Evolutionary conservation across 2,888 invertebrate species (phyloP), one percentile per base, ranked within the genome.

Genomic region (Parapristionchus giblindavisi): DNA sequence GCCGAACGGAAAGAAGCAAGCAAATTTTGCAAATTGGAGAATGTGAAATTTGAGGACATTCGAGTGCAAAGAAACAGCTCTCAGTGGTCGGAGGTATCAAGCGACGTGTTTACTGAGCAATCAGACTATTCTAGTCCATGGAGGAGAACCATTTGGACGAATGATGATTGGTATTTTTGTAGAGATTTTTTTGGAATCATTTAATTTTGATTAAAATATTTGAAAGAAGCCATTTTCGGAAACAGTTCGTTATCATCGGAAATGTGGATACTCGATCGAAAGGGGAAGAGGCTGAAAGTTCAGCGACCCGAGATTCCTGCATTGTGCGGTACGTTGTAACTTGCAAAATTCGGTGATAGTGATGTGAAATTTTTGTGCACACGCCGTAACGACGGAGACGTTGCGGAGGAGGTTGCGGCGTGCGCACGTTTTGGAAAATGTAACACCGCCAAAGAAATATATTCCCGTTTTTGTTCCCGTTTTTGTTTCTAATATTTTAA

Each of bases 111-210:
- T 51, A 3, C 32, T 73, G 27, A 32, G 40, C 14, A 61, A 61
- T 34, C 43, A 51, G 21, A 51, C 43, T 6, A 24, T 73, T 29
- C 61, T 73, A 2, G 27, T 73, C 32, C 73, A 73, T 27, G 73
- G 73, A 38, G 73, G 73, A 14, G 73, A 73, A 17, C 73, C 61
- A 14, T 73, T 73, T 27, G 61, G 61, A 11, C 17, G 51, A 24
- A 73, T 73, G 73, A 73, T 61, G 60, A 73, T 73, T 14, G 73
- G 73, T 73, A 11, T 3, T 43, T n/a, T n/a, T 14, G 17, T 32
- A 8, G 1, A 11, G 24, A 4, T 5, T 34, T 34, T 4, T 34
- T 61, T 51, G 11, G 29, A 17, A 3, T 17, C 48, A 21, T 29
- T 29, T 34, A 11, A 21, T 21, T 32, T 61, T 24, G 5, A 6